Base-by-base conservation (phyloP, 2,888 invertebrate genomes). In the Polyommatus icarus region DNA sequence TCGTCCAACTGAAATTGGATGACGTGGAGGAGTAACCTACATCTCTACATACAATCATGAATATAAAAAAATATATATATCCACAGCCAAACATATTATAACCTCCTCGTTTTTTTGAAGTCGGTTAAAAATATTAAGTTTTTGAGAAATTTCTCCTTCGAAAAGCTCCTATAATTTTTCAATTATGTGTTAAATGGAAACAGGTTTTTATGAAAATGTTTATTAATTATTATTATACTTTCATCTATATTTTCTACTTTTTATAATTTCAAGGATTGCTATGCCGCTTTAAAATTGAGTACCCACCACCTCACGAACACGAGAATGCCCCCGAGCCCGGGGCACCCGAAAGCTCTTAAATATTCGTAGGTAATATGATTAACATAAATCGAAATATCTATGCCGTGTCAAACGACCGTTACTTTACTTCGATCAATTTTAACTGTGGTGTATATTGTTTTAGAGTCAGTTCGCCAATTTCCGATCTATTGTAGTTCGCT, bases 381-480 rank as follows among this genome's bases (percentile, higher is more conserved):
- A 75, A 24, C 75, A 75, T 75, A 75, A 75, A 75, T 54, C 50
- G 75, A 75, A 50, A 50, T 73, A 50, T 73, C 20, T 75, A 75
- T 29, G 29, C 18, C 75, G 54, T 75, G 75, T 7, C 54, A 29
- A 50, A 50, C 46, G 6, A 2, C 54, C 18, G 8, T 75, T 29
- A 75, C 73, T 73, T 50, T 24, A 10, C 20, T 40, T 24, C 24
- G 54, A 24, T 50, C 75, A 54, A 29, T 75, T 75, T 75, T 75
- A 54, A 29, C 75, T 24, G 54, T 24, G 29, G 54, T 50, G 54
- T 75, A 6, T 54, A 75, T 73, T 73, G 24, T 75, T 75, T 75
- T 24, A n/a, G 29, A 75, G 29, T 75, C 75, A 75, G 54, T 75
- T 75, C 12, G 15, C 40, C 40, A 72, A 46, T 24, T 50, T 61